phyloP scores from a whole-genome alignment of 2,797 vertebrate species.

The Lagodon rhomboides region DNA sequence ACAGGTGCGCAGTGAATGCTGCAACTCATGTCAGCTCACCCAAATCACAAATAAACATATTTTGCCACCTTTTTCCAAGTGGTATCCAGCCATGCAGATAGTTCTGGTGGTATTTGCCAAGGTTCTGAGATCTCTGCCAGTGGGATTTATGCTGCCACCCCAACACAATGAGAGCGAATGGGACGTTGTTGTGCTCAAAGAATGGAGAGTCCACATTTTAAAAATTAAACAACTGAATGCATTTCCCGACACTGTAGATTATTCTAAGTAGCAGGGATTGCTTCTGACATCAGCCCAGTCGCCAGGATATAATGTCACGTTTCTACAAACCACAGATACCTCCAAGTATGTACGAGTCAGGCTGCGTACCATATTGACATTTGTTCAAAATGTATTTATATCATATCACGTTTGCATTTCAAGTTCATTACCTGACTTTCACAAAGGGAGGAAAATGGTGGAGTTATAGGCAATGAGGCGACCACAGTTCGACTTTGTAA shows the following conservation, averaged over 20 bases:
- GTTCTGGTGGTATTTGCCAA: constrained; percentile 35
- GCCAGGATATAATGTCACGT: no score
- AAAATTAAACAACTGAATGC: constrained; percentile 7
- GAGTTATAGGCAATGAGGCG: no score
- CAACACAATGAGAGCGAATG: constrained; percentile 22
- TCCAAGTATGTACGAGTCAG: no score
- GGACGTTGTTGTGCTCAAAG: constrained; percentile 17
- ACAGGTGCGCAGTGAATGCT: constrained; percentile 44
- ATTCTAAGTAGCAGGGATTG: background rate
- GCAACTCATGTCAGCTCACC: constrained; percentile 42
- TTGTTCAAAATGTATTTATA: no score
- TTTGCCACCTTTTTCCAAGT: constrained; percentile 29
- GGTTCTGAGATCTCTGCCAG: constrained; percentile 32
- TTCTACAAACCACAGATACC: no score
- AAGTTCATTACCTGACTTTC: no score
- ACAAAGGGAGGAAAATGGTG: no score
- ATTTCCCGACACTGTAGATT: constrained; percentile 6
- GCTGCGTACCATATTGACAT: no score
- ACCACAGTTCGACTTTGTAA: no score
- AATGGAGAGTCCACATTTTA: constrained; percentile 9
- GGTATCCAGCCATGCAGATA: constrained; percentile 18
- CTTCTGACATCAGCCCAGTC: background rate
- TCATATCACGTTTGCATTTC: no score
- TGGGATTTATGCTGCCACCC: constrained; percentile 16
- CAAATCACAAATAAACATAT: constrained; percentile 41